Evolutionary conservation across 2,888 invertebrate genomes (phyloP).

Genomic region (Macrostomum cliftonense): DNA sequence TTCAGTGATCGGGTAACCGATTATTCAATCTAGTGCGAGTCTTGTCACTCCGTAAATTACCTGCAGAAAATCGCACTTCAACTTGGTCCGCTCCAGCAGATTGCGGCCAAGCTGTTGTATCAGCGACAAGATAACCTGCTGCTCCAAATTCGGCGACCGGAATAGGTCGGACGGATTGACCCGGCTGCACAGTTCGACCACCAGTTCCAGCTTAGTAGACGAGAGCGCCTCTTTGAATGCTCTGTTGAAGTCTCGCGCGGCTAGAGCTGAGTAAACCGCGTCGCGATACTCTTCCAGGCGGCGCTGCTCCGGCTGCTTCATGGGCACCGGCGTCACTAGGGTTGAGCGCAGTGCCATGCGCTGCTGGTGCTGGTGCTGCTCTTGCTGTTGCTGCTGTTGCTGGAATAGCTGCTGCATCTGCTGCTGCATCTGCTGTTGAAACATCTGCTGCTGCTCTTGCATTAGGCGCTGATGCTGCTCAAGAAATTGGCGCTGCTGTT

Average conservation of each 20-base stretch:
- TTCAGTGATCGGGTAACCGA: too few species aligned
- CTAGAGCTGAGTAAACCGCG: constrained; percentile 41
- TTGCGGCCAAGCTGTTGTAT: constrained; percentile 57
- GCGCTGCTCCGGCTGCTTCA: neutral
- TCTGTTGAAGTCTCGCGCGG: constrained; percentile 57
- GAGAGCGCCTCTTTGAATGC: constrained; percentile 66
- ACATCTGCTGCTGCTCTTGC: constrained; percentile 8
- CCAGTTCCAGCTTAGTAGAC: constrained; percentile 66
- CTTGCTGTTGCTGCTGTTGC: constrained; percentile 4
- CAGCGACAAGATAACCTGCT: constrained; percentile 71
- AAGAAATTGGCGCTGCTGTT: constrained; percentile 7
- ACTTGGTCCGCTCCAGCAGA: neutral
- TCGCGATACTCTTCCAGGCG: neutral
- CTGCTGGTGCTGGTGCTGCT: neutral
- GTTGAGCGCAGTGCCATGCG: neutral
- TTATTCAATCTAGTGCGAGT: too few species aligned
- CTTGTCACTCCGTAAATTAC: too few species aligned
- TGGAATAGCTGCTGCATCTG: neutral
- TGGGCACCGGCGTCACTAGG: neutral
- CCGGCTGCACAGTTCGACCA: constrained; percentile 65
- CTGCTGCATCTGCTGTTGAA: neutral
- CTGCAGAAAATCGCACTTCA: neutral
- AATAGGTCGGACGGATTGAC: constrained; percentile 63
- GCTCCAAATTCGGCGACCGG: constrained; percentile 46
- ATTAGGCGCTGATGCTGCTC: constrained; percentile 7